Evolutionary conservation across 1,140 invertebrate genomes (phyloP), one percentile per base, ranked within the genome.

Genomic region (Plodia interpunctella): DNA sequence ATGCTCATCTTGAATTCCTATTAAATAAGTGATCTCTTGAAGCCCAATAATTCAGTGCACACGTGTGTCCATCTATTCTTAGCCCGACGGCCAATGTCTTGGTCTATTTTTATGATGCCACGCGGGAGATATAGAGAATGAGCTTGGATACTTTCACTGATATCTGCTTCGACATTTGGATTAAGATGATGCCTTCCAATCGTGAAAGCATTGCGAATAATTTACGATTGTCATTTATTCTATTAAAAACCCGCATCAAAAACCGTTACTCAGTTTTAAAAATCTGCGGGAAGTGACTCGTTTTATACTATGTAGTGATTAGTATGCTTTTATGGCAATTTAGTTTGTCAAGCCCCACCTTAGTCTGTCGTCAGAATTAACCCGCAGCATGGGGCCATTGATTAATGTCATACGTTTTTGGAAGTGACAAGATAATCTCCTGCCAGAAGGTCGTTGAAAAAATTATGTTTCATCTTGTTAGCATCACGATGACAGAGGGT

Each of bases 61-160:
- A 20, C 49, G 20, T 20, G 49, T 51, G 49, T 20, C 18, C 49
- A 9, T 9, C 49, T 51, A 51, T 51, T 51, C 18, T 19, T 51
- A 49, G 20, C 2, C 19, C 49, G 20, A 11, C 49, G 49, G 49
- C 49, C 49, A 20, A 51, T 51, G 49, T 51, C 49, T 20, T 20
- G 18, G 2, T 51, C 17, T 53, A 53, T 25, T 53, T 25, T 53
- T n/a, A 25, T n/a, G 21, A 13, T 15, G 10, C 51, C 51, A 53
- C 20, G 49, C 49, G 49, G 49, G 49, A 51, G 49, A 51, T 51
- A 35, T 9, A 11, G 8, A 2, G 32, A 9, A 13, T 9, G 10
- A 9, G 32, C 9, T 35, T 13, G 9, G 32, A 35, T 35, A 35
- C 32, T 35, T 35, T 35, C 32, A 35, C 32, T 35, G 32, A 35